A percentile compares a stretch with the other conserved stretches of the same genome.
These are phyloP conservation scores for Saturnia japonica DNA, from an alignment of 2,888 invertebrate species.

Conservation along the genomic window DNA sequence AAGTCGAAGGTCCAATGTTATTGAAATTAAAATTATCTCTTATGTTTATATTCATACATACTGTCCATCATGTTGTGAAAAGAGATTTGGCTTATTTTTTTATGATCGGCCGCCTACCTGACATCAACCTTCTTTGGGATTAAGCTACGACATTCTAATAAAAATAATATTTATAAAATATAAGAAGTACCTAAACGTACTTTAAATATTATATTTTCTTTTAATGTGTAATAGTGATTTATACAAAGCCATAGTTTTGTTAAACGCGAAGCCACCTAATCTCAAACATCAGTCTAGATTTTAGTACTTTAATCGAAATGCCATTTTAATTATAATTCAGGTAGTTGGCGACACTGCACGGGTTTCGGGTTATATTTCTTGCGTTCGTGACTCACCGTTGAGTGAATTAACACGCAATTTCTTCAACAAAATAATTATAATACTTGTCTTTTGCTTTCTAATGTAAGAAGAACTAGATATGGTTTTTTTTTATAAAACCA, in stretches of 20 bases:
- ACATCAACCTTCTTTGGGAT: no score
- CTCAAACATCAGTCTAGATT: not conserved
- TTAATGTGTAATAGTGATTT: not conserved
- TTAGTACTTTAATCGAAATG: constrained; percentile 27
- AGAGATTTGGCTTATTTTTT: no score
- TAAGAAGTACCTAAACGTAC: no score
- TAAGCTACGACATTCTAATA: no score
- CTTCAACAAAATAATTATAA: not conserved
- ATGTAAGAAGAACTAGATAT: not conserved
- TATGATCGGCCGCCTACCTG: no score
- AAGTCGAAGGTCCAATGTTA: no score
- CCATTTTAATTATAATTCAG: constrained; percentile 36
- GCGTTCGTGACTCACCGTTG: constrained; percentile 25
- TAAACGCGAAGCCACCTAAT: not conserved
- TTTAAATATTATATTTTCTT: no score
- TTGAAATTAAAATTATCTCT: no score
- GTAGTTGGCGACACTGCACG: constrained; percentile 29
- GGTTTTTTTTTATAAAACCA: no score
- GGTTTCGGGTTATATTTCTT: constrained; percentile 29
- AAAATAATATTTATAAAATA: no score
- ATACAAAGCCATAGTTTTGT: not conserved
- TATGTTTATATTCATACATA: no score
- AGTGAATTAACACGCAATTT: not conserved
- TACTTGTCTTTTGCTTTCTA: not conserved
- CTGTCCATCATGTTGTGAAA: no score